Conservation (phyloP, 2,888 invertebrate species). For the Rhorus exstirpatorius region DNA sequence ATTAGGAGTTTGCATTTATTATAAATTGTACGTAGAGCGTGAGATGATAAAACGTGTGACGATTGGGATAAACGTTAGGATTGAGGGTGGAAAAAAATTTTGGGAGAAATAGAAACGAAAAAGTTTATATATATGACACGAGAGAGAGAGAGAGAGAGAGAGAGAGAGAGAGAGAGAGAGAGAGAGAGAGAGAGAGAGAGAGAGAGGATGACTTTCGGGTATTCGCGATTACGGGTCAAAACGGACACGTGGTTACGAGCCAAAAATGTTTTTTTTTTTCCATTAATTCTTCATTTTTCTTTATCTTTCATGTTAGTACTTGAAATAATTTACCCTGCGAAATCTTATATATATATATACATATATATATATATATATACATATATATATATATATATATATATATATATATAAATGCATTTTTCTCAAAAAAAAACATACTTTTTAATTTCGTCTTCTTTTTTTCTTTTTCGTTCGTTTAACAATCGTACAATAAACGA, state of each 20-base stretch:
- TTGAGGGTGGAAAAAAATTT: too few relatives aligned
- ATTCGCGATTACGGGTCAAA: slow-evolving; percentile 72
- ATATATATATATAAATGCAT: slow-evolving; percentile 54
- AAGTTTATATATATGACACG: slow-evolving; percentile 29
- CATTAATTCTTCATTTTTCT: slow-evolving; percentile 34
- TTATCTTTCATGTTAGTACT: slow-evolving; percentile 32
- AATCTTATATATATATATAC: too few relatives aligned
- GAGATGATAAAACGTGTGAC: too few relatives aligned
- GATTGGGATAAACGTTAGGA: too few relatives aligned
- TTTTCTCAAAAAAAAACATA: slow-evolving; percentile 39
- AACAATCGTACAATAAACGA: slow-evolving; percentile 50
- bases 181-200: slow-evolving; percentile 48
- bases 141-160: slow-evolving; percentile 25
- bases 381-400: too few relatives aligned
- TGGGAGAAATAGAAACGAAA: too few relatives aligned
- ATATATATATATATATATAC: too few relatives aligned
- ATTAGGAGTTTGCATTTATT: slow-evolving; percentile 82
- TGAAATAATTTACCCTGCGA: slow-evolving; percentile 48
- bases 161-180: slow-evolving; percentile 20
- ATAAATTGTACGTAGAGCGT: slow-evolving; percentile 80
- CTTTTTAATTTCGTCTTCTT: slow-evolving; percentile 22
- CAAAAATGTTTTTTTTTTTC: slow-evolving; percentile 50
- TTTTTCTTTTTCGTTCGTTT: slow-evolving; percentile 40
- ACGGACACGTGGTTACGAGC: slow-evolving; percentile 68
- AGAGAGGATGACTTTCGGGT: slow-evolving; percentile 57